phyloP scores from a whole-genome alignment of 2,888 invertebrate species.

The Mimachlamys varia region DNA sequence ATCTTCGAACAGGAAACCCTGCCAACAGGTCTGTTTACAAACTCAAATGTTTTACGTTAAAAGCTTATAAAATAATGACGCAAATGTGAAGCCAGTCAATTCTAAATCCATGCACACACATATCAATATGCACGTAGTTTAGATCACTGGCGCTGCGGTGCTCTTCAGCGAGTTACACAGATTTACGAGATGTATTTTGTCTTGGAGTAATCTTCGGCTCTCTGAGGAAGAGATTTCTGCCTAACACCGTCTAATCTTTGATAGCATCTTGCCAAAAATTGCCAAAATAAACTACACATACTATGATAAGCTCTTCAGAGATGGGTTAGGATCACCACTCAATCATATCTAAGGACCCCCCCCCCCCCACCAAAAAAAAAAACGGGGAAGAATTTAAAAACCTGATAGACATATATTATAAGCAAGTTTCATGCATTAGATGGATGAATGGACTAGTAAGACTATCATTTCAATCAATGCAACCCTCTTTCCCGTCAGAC shows the following conservation, averaged over 20 bases:
- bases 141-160: neutral
- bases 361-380: too few relatives aligned
- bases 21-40: neutral
- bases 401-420: neutral
- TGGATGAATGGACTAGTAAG: neutral
- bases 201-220: neutral
- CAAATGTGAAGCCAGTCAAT: neutral
- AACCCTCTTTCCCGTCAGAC: neutral
- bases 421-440: neutral
- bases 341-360: neutral
- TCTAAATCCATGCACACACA: neutral
- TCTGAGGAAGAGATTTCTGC: neutral
- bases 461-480: neutral
- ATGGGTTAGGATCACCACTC: neutral
- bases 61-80: slow-evolving; percentile 4
- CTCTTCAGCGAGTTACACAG: neutral
- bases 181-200: slow-evolving; percentile 23
- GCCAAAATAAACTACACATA: neutral
- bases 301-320: neutral
- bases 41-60: neutral
- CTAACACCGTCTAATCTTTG: neutral
- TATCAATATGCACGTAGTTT: neutral
- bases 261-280: slow-evolving; percentile 31
- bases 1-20: neutral
- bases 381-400: neutral